A percentile compares a stretch with the other conserved stretches of the same genome.
Evolutionary conservation across 2,797 vertebrate species (phyloP).

Genomic region (Peromyscus eremicus): DNA sequence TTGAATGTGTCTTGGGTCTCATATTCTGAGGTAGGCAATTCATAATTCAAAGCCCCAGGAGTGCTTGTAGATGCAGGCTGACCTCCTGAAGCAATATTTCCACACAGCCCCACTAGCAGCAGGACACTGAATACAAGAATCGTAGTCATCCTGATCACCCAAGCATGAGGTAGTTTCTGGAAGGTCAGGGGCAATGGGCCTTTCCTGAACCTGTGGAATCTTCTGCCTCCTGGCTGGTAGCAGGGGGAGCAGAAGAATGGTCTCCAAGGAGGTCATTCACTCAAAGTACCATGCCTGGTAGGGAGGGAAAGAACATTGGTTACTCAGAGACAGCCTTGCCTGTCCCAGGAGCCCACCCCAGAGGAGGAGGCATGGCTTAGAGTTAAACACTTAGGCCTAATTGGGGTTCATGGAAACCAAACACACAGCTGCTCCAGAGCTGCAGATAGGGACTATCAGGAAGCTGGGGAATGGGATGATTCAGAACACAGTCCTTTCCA

Average conservation of each 20-base stretch:
- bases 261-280: constrained; percentile 65
- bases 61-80: constrained; percentile 84
- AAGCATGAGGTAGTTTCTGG: constrained; percentile 81
- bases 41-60: constrained; percentile 92
- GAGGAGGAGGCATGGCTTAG: background rate
- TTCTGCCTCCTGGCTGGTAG: background rate
- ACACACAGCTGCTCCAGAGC: background rate
- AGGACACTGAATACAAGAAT: constrained; percentile 86
- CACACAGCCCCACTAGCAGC: constrained; percentile 88
- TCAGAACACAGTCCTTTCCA: accelerated
- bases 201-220: background rate
- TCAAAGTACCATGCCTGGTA: constrained; percentile 83
- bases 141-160: constrained; percentile 86
- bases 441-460: background rate
- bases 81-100: constrained; percentile 87
- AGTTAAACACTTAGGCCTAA: background rate
- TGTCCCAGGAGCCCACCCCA: constrained; percentile 19
- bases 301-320: constrained; percentile 73
- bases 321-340: constrained; percentile 76
- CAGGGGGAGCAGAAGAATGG: constrained; percentile 71
- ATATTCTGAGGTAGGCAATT: constrained; percentile 93
- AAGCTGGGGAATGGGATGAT: background rate
- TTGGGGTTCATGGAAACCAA: background rate
- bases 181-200: constrained; percentile 25
- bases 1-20: constrained; percentile 93